Evolutionary conservation across 1,140 invertebrate species (phyloP), one percentile per base, ranked within the genome.

Genomic region (Zaprionus camerounensis): DNA sequence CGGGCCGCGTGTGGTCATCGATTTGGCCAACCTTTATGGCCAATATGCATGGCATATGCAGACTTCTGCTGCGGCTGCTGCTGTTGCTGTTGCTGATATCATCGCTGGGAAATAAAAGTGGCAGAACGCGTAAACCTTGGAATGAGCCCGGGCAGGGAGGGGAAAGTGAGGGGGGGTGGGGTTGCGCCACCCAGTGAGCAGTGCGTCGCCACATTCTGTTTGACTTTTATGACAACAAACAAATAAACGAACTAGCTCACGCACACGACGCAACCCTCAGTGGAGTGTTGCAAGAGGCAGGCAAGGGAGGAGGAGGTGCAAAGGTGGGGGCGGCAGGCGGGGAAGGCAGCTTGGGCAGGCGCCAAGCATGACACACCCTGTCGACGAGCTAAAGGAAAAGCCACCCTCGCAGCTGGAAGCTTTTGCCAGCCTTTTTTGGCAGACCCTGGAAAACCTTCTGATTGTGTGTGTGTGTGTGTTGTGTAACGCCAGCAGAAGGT

Each of bases 191-290:
- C 17, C 56, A 51, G 13, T 12, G 22, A 71, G 38, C 66, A 49
- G 26, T 28, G n/a, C 28, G 72, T 58, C 49, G 71, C 51, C 65
- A 20, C 41, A 56, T 53, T 31, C 72, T 71, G 59, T 57, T 78
- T 70, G 65, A 74, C 65, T 80, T 80, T 77, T 73, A 77, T 78
- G 74, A 70, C 70, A 80, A 68, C 59, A 80, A 71, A 61, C 68
- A 76, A 79, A 76, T 66, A 63, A 68, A 70, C 57, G 58, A 71
- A 70, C 72, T 66, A 70, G 46, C 68, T 46, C 55, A 71, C 74
- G 34, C 70, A 67, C 64, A 62, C 71, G 58, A 57, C 61, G 51
- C 46, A n/a, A 51, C 41, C 24, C 38, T 24, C 64, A 17, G 20
- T 20, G 20, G n/a, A 17, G 41, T 44, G 41, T 20, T 56, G 41